Evolutionary conservation across 2,888 invertebrate species (phyloP), one percentile per base, ranked within the genome.

Genomic region (Leistus spinibarbis): DNA sequence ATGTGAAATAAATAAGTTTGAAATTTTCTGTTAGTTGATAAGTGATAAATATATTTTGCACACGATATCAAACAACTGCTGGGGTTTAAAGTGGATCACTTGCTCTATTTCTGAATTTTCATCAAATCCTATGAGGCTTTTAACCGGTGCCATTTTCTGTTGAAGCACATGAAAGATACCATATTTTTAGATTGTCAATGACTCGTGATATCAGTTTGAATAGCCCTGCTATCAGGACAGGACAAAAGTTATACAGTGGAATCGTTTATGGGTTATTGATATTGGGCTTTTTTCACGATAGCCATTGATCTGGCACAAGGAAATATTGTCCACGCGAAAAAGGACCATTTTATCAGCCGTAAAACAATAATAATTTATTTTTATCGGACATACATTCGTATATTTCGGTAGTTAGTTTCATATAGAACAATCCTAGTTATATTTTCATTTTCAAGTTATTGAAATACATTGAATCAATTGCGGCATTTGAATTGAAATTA

Each of bases 261-360:
- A 64, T 64, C 64, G 54, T 71, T 64, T 71, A 71, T 71, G 64
- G n/a, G 71, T 53, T 71, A 71, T 71, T 71, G 71, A 71, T 71
- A 71, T 64, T 71, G 71, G 71, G n/a, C 24, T 19, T 60, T 17
- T 69, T 60, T 17, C 40, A 57, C 57, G 22, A 27, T 20, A 60
- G 27, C 67, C 67, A 54, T 68, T 67, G 67, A 67, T 67, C 67
- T 67, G 17, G 54, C 54, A 20, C 5, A 40, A 54, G 60, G 22
- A 60, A 60, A 60, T 60, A 60, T 60, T 20, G 20, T 19, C 22
- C 19, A 20, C 19, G 20, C 20, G 60, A 60, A 60, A 60, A 60
- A 60, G 19, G 16, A 19, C 60, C 10, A 22, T 60, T 60, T 60
- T 60, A 60, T 60, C 20, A 60, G 2, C 60, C 60, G 60, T 60